phyloP scores from a whole-genome alignment of 2,797 vertebrate species.

The Apogon talboti region DNA sequence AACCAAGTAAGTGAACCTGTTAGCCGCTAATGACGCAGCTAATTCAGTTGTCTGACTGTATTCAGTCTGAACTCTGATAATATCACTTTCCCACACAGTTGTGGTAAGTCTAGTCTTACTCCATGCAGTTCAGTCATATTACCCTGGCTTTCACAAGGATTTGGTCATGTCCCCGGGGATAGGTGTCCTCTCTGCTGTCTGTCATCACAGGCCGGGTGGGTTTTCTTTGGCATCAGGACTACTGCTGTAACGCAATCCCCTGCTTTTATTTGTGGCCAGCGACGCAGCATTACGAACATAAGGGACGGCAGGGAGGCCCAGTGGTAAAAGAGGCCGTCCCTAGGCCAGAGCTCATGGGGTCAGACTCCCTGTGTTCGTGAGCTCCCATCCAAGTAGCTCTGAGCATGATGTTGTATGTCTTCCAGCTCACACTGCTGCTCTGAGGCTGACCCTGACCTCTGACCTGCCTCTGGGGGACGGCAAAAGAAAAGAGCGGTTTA shows the following conservation, averaged over 20 bases:
- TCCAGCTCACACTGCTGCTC: conserved; percentile 36
- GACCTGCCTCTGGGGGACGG: conserved; percentile 34
- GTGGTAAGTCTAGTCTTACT: conserved; percentile 38
- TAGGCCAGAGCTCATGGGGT: conserved; percentile 36
- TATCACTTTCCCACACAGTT: conserved; percentile 51
- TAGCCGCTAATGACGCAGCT: conserved; percentile 1
- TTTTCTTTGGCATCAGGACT: conserved; percentile 59
- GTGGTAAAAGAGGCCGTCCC: conserved; percentile 33
- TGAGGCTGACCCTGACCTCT: conserved; percentile 36
- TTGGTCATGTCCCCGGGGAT: conserved; percentile 32
- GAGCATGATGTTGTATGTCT: conserved; percentile 37
- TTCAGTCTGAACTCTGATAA: conserved; percentile 24
- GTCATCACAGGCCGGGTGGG: conserved; percentile 41
- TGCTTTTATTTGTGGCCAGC: conserved; percentile 63
- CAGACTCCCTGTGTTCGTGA: conserved; percentile 32
- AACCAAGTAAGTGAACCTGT: not conserved
- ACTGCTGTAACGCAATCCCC: conserved; percentile 39
- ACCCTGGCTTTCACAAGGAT: conserved; percentile 50
- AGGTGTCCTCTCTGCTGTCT: conserved; percentile 33
- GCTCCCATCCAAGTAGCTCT: conserved; percentile 40
- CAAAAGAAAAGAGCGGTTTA: conserved; percentile 3
- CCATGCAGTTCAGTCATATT: conserved; percentile 35
- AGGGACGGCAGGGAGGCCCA: conserved; percentile 25
- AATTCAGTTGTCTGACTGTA: conserved; percentile 5
- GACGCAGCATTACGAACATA: conserved; percentile 41